These are phyloP conservation scores for Plectus sambesii DNA, from an alignment of 1,140 invertebrate species.

Conservation along the genomic window DNA sequence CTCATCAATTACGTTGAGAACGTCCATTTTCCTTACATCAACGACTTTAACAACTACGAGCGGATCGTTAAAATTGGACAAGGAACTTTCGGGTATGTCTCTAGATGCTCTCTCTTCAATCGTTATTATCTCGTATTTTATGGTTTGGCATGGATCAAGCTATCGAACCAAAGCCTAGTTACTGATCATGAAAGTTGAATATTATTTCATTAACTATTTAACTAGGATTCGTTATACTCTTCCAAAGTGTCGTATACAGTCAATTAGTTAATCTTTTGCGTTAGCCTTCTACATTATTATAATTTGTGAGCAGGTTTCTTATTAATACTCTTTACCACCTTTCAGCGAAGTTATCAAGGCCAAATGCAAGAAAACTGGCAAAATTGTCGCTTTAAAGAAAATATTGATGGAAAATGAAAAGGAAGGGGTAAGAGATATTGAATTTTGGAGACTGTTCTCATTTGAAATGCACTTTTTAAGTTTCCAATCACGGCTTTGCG, in stretches of 20 bases:
- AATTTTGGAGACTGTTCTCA: constrained; percentile 5
- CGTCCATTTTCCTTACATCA: constrained; percentile 77
- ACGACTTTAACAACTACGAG: constrained; percentile 84
- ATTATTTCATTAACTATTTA: no score
- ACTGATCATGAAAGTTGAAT: no score
- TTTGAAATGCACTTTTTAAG: constrained; percentile 52
- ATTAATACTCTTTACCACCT: no score
- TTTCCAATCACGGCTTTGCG: constrained; percentile 94
- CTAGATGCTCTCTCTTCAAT: no score
- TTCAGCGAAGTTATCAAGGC: constrained; percentile 93
- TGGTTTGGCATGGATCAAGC: no score
- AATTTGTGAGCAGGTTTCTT: no score
- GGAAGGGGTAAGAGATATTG: constrained; percentile 74
- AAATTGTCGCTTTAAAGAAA: constrained; percentile 93
- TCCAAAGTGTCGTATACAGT: no score
- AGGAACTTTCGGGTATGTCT: constrained; percentile 78
- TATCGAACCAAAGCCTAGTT: no score
- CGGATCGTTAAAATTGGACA: constrained; percentile 95
- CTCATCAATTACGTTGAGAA: constrained; percentile 58
- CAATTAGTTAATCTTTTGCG: no score
- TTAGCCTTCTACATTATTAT: no score
- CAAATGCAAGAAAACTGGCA: constrained; percentile 70
- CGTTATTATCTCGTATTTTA: no score
- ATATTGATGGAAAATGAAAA: constrained; percentile 99
- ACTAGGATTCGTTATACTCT: no score